Evolutionary conservation across 2,888 invertebrate species (phyloP).

Genomic region (Dromius quadrimaculatus): DNA sequence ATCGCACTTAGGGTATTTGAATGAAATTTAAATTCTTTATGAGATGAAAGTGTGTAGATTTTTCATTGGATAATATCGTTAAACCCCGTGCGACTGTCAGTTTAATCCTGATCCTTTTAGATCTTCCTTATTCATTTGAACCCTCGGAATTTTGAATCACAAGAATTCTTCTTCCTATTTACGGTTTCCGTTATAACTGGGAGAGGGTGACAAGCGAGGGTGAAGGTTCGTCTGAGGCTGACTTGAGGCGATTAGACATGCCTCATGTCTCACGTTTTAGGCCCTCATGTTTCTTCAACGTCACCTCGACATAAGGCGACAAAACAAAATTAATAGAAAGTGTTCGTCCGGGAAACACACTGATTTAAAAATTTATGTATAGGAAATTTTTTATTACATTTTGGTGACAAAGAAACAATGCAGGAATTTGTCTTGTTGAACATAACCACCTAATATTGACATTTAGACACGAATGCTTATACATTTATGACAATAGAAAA

Average conservation of each 20-base stretch:
- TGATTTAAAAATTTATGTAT: not conserved
- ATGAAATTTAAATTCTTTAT: slow-evolving; percentile 46
- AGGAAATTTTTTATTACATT: too few species aligned
- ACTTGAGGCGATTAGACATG: slow-evolving; percentile 41
- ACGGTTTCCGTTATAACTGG: slow-evolving; percentile 45
- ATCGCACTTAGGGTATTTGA: slow-evolving; percentile 34
- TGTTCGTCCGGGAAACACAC: not conserved
- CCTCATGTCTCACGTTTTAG: not conserved
- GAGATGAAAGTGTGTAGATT: slow-evolving; percentile 47
- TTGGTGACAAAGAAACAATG: too few species aligned
- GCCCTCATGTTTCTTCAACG: slow-evolving; percentile 2
- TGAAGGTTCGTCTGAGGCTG: not conserved
- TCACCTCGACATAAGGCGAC: slow-evolving; percentile 17
- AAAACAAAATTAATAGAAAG: slow-evolving; percentile 24
- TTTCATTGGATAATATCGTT: slow-evolving; percentile 44
- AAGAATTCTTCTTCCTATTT: slow-evolving; percentile 49
- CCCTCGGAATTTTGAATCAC: slow-evolving; percentile 45
- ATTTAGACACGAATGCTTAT: not conserved
- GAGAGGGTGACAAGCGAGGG: slow-evolving; percentile 1
- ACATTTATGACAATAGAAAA: not conserved
- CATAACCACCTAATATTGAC: not conserved
- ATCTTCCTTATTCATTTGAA: slow-evolving; percentile 39
- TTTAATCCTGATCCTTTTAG: slow-evolving; percentile 49
- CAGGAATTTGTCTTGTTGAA: too few species aligned
- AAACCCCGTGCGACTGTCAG: slow-evolving; percentile 50